Percentiles rank a stretch among this genome's conserved stretches.
Evolutionary conservation across 2,113 vertebrate species (phyloP).

Genomic region (Cyrtonyx montezumae): DNA sequence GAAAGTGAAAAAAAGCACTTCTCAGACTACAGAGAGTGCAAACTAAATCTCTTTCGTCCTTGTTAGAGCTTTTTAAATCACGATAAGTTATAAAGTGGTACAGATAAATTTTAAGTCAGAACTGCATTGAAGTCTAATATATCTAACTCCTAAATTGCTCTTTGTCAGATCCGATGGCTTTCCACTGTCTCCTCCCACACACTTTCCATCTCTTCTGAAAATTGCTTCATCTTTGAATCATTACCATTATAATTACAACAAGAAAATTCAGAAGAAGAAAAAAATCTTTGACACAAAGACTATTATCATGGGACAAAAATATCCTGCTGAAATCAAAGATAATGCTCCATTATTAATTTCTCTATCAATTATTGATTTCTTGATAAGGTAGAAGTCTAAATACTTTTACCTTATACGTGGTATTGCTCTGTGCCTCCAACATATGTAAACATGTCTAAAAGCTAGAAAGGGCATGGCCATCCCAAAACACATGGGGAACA

Average conservation of each 20-base stretch:
- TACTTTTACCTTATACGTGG: background rate
- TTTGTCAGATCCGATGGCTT: constrained; percentile 63
- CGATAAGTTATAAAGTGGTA: constrained; percentile 42
- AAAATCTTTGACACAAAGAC: constrained; percentile 34
- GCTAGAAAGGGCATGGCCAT: background rate
- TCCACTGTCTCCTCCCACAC: constrained; percentile 59
- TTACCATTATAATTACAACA: constrained; percentile 62
- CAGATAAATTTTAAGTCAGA: constrained; percentile 59
- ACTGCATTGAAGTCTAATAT: constrained; percentile 35
- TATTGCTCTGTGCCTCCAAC: background rate
- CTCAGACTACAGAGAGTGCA: background rate
- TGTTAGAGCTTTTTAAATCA: background rate
- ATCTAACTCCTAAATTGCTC: constrained; percentile 56
- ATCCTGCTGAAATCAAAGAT: constrained; percentile 43
- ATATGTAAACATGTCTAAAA: background rate
- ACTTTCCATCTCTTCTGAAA: constrained; percentile 62
- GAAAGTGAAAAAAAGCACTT: background rate
- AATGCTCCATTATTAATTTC: background rate
- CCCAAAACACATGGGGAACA: background rate
- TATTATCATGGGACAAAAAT: constrained; percentile 58
- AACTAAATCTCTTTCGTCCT: background rate
- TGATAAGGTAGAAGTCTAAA: background rate
- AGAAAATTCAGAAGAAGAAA: constrained; percentile 48
- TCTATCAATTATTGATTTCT: background rate
- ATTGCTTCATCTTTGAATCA: constrained; percentile 69